Conservation (phyloP, 64 coral and sea anemone genomes). For the Stichodactyla mertensii region DNA sequence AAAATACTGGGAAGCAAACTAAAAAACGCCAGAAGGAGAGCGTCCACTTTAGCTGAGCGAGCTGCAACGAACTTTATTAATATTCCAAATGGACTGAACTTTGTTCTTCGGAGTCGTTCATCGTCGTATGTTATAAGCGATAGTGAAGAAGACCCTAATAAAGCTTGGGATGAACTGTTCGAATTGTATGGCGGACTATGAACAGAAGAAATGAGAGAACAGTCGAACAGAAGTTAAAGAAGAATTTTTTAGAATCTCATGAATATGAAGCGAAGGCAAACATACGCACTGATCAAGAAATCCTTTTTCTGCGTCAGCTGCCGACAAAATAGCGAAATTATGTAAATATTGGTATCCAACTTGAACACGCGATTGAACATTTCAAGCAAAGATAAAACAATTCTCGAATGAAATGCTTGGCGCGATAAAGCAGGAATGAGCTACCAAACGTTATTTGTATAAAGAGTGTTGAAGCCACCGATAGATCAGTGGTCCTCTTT, state of each 20-base stretch:
- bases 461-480: neutral
- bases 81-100: slow-evolving; percentile 27
- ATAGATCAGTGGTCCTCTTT: neutral
- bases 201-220: neutral
- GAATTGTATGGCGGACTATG: slow-evolving; percentile 35
- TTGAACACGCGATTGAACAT: neutral
- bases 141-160: slow-evolving; percentile 16
- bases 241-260: neutral
- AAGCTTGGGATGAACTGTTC: slow-evolving; percentile 57
- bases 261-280: neutral
- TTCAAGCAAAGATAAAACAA: neutral
- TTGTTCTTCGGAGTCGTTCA: slow-evolving; percentile 22
- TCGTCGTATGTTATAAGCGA: slow-evolving; percentile 21
- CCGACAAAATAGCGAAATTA: neutral
- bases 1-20: slow-evolving; percentile 27
- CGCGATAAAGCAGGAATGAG: neutral
- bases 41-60: slow-evolving; percentile 14
- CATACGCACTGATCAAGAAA: neutral
- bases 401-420: neutral
- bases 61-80: slow-evolving; percentile 20
- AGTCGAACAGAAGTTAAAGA: neutral
- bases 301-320: neutral
- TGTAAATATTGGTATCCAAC: neutral
- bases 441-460: neutral
- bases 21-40: slow-evolving; percentile 27